Percentiles rank a stretch among this genome's conserved stretches.
These are phyloP conservation scores for Melanerpes formicivorus DNA, from an alignment of 2,113 vertebrate genomes.

Conservation along the genomic window DNA sequence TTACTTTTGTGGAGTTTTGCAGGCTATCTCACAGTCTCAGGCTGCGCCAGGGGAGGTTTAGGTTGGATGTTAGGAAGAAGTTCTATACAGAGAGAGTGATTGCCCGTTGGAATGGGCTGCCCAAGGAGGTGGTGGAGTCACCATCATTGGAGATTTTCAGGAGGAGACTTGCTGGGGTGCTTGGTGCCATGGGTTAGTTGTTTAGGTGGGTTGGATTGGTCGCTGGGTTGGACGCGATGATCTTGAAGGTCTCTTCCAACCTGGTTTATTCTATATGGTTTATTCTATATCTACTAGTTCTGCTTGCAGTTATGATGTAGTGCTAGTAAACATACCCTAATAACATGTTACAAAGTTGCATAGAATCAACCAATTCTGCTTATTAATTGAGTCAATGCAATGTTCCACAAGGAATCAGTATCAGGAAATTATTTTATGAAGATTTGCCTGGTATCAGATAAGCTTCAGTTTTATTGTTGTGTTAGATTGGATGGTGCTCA, in stretches of 20 bases:
- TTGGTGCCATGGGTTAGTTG: no score
- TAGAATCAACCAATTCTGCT: neutral
- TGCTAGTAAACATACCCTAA: neutral
- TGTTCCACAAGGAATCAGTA: neutral
- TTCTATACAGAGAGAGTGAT: no score
- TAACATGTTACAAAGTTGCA: neutral
- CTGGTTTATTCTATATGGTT: no score
- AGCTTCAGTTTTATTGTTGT: neutral
- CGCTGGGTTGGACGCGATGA: no score
- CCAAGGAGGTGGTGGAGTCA: no score
- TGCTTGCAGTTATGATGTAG: neutral
- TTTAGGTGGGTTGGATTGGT: no score
- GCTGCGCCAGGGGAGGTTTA: no score
- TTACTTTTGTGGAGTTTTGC: neutral
- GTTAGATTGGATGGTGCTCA: rapidly evolving
- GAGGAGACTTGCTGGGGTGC: no score
- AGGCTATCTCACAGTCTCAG: neutral
- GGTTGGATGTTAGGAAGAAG: no score
- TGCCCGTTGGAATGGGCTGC: no score
- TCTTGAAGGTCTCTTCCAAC: no score
- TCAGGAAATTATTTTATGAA: neutral
- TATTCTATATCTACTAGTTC: neutral
- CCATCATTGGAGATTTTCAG: no score
- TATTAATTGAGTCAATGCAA: neutral
- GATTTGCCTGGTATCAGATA: neutral